A percentile compares a stretch with the other conserved stretches of the same genome.
These are phyloP conservation scores for Clamator glandarius DNA, from an alignment of 2,797 vertebrate genomes.

Conservation along the genomic window DNA sequence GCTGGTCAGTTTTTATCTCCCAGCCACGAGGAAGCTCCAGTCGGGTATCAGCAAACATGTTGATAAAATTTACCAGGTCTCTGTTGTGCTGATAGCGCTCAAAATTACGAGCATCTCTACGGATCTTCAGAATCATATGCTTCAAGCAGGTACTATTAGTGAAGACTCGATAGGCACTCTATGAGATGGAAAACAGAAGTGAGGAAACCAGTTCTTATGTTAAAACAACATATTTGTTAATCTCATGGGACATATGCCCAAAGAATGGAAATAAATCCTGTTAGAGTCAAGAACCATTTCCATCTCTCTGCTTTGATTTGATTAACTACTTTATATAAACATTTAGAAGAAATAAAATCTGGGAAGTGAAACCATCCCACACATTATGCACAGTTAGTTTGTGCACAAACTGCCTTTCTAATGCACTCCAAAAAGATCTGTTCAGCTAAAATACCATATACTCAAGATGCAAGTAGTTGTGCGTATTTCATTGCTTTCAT, in stretches of 20 bases:
- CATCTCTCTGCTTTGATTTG: not conserved
- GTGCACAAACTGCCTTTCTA: not conserved
- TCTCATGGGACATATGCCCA: not conserved
- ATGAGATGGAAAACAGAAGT: not conserved
- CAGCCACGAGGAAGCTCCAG: slow-evolving; percentile 95
- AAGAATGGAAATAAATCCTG: not conserved
- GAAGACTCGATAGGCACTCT: slow-evolving; percentile 96
- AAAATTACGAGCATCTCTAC: slow-evolving; percentile 94
- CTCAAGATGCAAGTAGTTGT: not conserved
- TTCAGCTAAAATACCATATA: not conserved
- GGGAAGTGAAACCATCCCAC: not conserved
- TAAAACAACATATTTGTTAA: not conserved
- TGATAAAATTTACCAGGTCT: slow-evolving; percentile 96
- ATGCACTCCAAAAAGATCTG: not conserved
- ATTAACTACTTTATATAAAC: not conserved
- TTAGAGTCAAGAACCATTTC: not conserved
- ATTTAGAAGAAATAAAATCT: not conserved
- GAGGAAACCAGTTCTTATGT: not conserved
- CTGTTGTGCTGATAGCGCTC: slow-evolving; percentile 98
- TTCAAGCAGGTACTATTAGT: slow-evolving; percentile 97
- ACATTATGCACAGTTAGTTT: not conserved
- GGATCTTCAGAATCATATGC: slow-evolving; percentile 98
- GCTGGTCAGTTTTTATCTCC: slow-evolving; percentile 97
- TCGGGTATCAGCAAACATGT: slow-evolving; percentile 92
- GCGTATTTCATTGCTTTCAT: not conserved